A percentile compares a stretch with the other conserved stretches of the same genome.
phyloP scores from a whole-genome alignment of 2,888 invertebrate genomes.

The Sisyra terminalis region DNA sequence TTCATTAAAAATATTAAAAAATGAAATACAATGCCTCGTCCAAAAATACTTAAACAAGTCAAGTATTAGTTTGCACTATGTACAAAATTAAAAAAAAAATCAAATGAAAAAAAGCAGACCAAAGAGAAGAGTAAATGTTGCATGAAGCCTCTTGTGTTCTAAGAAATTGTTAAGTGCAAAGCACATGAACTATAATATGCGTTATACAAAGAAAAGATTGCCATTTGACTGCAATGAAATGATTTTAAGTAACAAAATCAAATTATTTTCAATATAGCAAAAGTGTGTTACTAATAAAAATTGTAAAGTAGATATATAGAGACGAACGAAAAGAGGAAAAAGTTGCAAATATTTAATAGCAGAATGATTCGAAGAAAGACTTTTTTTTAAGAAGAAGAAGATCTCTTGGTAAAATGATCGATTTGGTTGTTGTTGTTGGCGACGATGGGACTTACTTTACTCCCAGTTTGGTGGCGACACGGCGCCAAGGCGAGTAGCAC shows the following conservation, averaged over 20 bases:
- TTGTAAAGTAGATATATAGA: constrained; percentile 9
- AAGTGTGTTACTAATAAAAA: no score
- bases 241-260: no score
- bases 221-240: no score
- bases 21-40: background rate
- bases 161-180: background rate
- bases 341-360: constrained; percentile 15
- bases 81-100: background rate
- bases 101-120: background rate
- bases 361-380: constrained; percentile 16
- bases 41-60: background rate
- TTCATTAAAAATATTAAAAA: constrained; percentile 1
- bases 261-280: no score
- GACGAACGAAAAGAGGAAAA: constrained; percentile 9
- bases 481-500: constrained; percentile 85
- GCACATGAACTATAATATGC: background rate
- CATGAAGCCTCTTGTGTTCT: background rate
- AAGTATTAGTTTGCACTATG: background rate
- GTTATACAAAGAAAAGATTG: background rate
- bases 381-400: constrained; percentile 13
- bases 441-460: constrained; percentile 68
- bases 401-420: background rate
- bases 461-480: constrained; percentile 87
- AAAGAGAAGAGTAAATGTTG: background rate
- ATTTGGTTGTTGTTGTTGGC: no score